Base-by-base conservation (phyloP, 37 sponge, comb jelly and placozoan species). In the Haliclona indistincta region DNA sequence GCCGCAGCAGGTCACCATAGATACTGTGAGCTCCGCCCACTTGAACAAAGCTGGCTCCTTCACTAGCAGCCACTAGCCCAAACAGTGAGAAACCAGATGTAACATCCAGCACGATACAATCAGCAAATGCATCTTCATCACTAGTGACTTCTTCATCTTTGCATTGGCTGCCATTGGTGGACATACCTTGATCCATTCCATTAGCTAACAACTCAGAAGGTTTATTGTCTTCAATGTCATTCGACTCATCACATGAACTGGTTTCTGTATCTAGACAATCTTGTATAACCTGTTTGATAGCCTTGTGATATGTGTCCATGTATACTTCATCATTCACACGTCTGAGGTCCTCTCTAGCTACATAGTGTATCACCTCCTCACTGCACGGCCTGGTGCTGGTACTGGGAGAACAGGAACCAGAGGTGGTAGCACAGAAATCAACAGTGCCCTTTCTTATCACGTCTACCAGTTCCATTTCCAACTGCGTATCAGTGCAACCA, bases 11-110 rank as follows among this genome's bases (percentile, higher is more conserved):
- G 45, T 44, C 6, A 43, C 56, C 28, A 54, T 85, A 79, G 22
- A 8, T 63, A 37, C 1, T 19, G 7, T 75, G 68, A 26, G 22
- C 15, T 37, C 69, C 43, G 26, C 64, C 69, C 33, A 75, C 15
- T 42, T 60, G 61, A 3, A 83, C 76, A 61, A 83, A 83, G 42
- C 75, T 76, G 33, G 67, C 76, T 56, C 84, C 76, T 67, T 64
- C 52, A 39, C 52, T 63, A 10, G 86, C 80, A 43, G 80, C 86
- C 23, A 71, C n/a, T 4, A 85, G 55, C 19, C 80, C 80, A 69
- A 84, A 70, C 19, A 77, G 22, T 38, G 78, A 77, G 25, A 77
- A 39, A 7, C 77, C 84, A 23, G 68, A 70, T 3, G 63, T 56
- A 60, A 85, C 40, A 37, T 85, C 86, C 54, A 78, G 49, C 45